Base-by-base conservation (phyloP, 2,797 vertebrate genomes). In the Myiothlypis coronata region DNA sequence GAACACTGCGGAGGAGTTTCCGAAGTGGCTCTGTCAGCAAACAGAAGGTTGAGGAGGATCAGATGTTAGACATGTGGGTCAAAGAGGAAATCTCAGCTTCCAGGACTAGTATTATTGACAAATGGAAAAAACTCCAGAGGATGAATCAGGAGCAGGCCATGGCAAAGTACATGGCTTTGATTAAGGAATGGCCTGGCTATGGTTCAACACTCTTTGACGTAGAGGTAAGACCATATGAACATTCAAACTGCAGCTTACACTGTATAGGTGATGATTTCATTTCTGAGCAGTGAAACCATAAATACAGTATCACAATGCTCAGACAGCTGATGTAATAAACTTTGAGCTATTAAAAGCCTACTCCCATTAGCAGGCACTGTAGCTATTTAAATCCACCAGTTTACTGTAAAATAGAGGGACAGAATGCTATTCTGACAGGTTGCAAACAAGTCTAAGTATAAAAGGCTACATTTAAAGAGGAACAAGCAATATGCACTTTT, bases 181-280 rank as follows among this genome's bases (percentile, higher is more conserved):
- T 99, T 91, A 99, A 98, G 97, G 99, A 99, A 96, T 99, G 99
- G 99, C 98, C 98, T 26, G 99, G 99, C 16, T 99, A 99, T 9
- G 99, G 99, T 10, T 99, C 99, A 61, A 99, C 99, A 0, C 98
- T 99, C 76, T 99, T 99, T 74, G 98, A 99, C 0, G 98, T 99
- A 14, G 99, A 99, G 99, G 99, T 99, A n/a, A 46, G 49, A 74
- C 44, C 41, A 30, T 14, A n/a, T 32, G 59, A 90, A 35, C 39
- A 12, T 26, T 81, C 43, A 4, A 52, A 68, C 57, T 43, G 17
- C 22, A 35, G 12, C 39, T 85, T 39, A 41, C 44, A 49, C 61
- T 78, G 37, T 57, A 21, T 15, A 53, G 47, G 20, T n/a, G n/a
- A 26, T 57, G 72, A 44, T 75, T 74, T 72, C 37, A 12, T 60